Base-by-base conservation (phyloP, 2,113 vertebrate species). In the Aegotheles bennettii region DNA sequence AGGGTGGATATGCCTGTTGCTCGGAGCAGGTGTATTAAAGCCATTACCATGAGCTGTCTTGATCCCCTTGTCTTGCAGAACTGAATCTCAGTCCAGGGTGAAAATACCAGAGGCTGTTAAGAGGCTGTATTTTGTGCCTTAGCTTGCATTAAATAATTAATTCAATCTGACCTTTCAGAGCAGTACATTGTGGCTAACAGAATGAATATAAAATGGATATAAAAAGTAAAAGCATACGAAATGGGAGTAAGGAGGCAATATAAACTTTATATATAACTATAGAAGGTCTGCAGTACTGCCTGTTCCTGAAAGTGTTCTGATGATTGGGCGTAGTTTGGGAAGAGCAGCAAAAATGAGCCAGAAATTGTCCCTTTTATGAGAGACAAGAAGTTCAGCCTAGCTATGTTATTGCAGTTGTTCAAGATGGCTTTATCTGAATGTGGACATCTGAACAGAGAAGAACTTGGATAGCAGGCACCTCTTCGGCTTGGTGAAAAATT, bases 101-200 rank as follows among this genome's bases (percentile, higher is more conserved):
- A 85, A 87, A 57, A 74, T 69, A 64, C 35, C n/a, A 73, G n/a
- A 48, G 31, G 40, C 70, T 50, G 59, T 81, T 91, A 70, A 78
- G 47, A 81, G 48, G 31, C 59, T 65, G 31, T 6, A 73, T 82
- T 93, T 95, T 0, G 0, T 91, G n/a, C 70, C 40, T 87, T 31
- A 61, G 51, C 88, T 93, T 94, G 38, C 45, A 59, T 93, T 95
- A 94, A 96, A 89, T 94, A 91, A 91, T 87, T 93, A 48, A 94
- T 91, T 91, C 57, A 85, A 79, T 89, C 63, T 93, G 94, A 90
- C 94, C 87, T 95, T 94, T 94, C 79, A 91, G 89, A 89, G 53
- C 25, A 59, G 59, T 88, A 81, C 61, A 16, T 71, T 84, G 80
- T 82, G 68, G 70, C n/a, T 89, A 91, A 81, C 43, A 56, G 64